Evolutionary conservation across 2,113 vertebrate species (phyloP), one percentile per base, ranked within the genome.

Genomic region (Nothobranchius furzeri): DNA sequence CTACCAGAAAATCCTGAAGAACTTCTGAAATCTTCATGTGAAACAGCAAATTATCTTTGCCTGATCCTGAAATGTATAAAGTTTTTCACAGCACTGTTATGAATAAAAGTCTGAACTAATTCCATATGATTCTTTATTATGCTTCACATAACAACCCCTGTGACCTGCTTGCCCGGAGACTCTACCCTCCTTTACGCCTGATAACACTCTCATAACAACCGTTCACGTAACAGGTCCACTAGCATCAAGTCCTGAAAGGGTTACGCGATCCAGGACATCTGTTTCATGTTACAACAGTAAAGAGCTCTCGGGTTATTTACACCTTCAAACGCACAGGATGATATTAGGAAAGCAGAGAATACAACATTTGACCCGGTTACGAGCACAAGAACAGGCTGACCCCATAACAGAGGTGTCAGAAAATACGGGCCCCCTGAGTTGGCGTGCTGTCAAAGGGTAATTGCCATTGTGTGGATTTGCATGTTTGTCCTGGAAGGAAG

Each of bases 381-480:
- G 7, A 60, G 35, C 17, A 65, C 46, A 65, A 47, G 30, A 36
- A 72, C 51, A 12, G 40, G 55, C 53, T 79, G 76, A 86, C 54
- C 76, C 82, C 67, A 56, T n/a, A 15, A 54, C 11, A 0, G 36
- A 13, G 51, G 68, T 24, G 57, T 82, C 68, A 68, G 58, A 78
- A 67, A 64, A 78, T 49, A 76, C 58, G 37, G 45, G 57, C 67
- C 83, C 77, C 79, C 66, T 48, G 78, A 76, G 78, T 46, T 63
- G 1, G 12, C 2, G 4, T 8, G 35, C 53, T 37, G 24, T 45
- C 9, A 25, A 24, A 40, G 70, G 68, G 60, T 82, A 75, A 85
- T 78, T 76, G 79, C 81, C 72, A 60, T 83, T 66, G 76, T 81
- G 82, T 71, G 74, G 53, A 75, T 81, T 74, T 63, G 54, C 0